A percentile compares a stretch with the other conserved stretches of the same genome.
Conservation (phyloP, 2,888 invertebrate genomes). For the Sipunculus nudus region DNA sequence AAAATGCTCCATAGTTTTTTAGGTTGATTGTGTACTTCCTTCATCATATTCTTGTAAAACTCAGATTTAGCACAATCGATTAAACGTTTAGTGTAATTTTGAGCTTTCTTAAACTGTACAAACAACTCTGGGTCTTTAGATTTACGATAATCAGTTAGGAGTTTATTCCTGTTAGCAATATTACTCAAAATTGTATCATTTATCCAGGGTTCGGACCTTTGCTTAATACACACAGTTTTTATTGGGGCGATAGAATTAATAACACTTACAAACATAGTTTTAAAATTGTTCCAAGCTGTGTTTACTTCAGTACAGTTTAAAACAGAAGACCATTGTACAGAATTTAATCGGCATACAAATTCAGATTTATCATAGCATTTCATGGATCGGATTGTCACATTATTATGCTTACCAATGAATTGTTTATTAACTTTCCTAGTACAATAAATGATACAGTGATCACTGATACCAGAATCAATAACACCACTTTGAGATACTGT, state of each 20-base stretch:
- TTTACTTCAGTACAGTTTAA: too few relatives aligned
- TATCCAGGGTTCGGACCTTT: not conserved
- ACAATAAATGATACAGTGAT: not conserved
- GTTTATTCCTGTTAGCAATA: not conserved
- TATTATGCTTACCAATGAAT: not conserved
- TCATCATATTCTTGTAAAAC: not conserved
- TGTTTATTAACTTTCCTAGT: too few relatives aligned
- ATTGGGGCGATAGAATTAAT: too few relatives aligned
- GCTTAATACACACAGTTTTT: too few relatives aligned
- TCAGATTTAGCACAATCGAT: not conserved
- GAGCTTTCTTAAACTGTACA: not conserved
- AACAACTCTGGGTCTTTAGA: not conserved
- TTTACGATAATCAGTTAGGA: not conserved
- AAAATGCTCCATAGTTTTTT: not conserved
- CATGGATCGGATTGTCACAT: not conserved
- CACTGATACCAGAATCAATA: not conserved
- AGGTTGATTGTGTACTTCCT: not conserved
- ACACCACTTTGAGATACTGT: not conserved
- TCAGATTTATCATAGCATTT: not conserved
- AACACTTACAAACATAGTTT: not conserved
- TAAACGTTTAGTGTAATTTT: not conserved
- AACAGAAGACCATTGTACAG: not conserved
- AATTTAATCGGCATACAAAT: not conserved
- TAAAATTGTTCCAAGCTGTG: too few relatives aligned
- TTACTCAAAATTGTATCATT: not conserved